Evolutionary conservation across 1,140 invertebrate species (phyloP), one percentile per base, ranked within the genome.

Genomic region (Cyrtorhinus lividipennis): DNA sequence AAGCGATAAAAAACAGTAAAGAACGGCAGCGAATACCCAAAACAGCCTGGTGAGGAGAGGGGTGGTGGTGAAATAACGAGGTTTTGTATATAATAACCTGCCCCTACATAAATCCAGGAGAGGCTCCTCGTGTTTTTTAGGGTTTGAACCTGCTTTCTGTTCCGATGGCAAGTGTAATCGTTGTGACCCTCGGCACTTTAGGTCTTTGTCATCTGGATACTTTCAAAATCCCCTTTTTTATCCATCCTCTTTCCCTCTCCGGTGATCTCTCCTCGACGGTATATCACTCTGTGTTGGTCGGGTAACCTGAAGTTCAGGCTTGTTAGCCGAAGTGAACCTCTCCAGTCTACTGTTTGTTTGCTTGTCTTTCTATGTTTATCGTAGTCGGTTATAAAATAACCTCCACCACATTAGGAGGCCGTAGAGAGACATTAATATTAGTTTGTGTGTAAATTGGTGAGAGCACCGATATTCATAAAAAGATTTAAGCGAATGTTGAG

Each of bases 81-180:
- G 12, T 53, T 53, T 20, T 53, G 48, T 53, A 22, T 53, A 53
- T 53, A 53, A 53, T 53, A 53, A 53, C 48, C 48, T 53, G 48
- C 48, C 48, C 18, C 48, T 53, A 53, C 48, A 53, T 53, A 53
- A 53, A 53, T 53, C 48, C 48, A 53, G 8, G 20, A 53, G 48
- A 12, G 20, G 48, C 10, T 5, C n/a, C 38, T 44, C 38, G 8
- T 53, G 10, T 53, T 53, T 53, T 53, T 20, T 10, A 12, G 5
- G 8, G 48, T 53, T 53, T 15, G 20, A 53, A 8, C 48, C 12
- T 15, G 48, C 18, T 12, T 53, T 53, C 48, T 53, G 48, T 53
- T 53, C 5, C 20, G 8, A n/a, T 8, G 10, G 48, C 48, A 53
- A 53, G 48, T 53, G 48, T 53, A 53, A 15, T 15, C 10, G 5